Percentiles rank a stretch among this genome's conserved stretches.
These are phyloP conservation scores for Ormia ochracea DNA, from an alignment of 2,888 invertebrate species.

Conservation along the genomic window DNA sequence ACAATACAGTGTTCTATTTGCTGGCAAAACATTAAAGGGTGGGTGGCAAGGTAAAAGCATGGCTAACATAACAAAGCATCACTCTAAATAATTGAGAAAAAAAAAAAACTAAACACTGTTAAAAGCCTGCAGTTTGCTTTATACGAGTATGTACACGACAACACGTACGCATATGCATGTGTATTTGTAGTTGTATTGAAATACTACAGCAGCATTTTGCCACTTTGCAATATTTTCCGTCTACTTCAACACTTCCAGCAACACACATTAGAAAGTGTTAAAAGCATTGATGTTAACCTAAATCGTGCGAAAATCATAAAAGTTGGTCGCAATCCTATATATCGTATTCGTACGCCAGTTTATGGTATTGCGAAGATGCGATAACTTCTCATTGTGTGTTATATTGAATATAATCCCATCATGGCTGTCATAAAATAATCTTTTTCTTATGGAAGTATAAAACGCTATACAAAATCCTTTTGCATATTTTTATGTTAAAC, in stretches of 20 bases:
- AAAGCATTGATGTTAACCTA: constrained; percentile 18
- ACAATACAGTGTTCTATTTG: too few species aligned
- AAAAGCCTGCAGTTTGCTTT: too few species aligned
- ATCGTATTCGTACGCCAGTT: not conserved
- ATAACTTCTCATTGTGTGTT: not conserved
- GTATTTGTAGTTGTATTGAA: not conserved
- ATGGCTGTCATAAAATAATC: constrained; percentile 5
- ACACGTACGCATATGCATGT: too few species aligned
- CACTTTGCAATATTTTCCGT: not conserved
- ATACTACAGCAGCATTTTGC: not conserved
- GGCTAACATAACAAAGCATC: too few species aligned
- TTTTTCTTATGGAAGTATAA: not conserved
- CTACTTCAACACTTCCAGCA: not conserved
- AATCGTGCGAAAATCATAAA: constrained; percentile 14
- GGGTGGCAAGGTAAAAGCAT: too few species aligned
- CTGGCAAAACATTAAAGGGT: too few species aligned
- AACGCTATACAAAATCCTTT: too few species aligned
- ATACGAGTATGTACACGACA: too few species aligned
- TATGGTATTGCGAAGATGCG: not conserved
- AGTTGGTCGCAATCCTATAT: not conserved
- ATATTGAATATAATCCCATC: not conserved
- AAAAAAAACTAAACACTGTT: too few species aligned
- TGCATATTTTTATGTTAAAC: too few species aligned
- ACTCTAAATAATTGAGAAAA: too few species aligned
- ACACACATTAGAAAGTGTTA: not conserved